phyloP scores from a whole-genome alignment of 2,113 vertebrate genomes.

The Nothocercus nigrocapillus region DNA sequence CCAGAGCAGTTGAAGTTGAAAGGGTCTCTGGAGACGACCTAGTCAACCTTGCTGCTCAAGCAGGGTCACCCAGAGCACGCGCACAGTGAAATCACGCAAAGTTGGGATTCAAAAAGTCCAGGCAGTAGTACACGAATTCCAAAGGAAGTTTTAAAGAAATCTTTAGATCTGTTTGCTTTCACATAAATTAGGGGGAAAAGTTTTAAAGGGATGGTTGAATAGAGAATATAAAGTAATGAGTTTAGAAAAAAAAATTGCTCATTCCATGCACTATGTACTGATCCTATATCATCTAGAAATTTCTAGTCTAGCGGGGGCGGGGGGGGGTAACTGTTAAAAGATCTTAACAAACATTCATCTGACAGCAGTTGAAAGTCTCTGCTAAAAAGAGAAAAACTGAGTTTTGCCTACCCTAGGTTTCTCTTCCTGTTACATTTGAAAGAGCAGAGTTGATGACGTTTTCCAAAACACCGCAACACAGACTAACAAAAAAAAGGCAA shows the following conservation, averaged over 20 bases:
- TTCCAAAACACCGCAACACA: background rate
- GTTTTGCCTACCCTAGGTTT: background rate
- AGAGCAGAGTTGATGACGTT: background rate
- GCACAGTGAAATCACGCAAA: background rate
- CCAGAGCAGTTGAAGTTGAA: no score
- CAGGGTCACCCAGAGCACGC: no score
- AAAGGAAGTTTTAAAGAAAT: background rate
- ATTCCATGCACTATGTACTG: background rate
- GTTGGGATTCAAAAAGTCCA: background rate
- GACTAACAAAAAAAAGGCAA: background rate
- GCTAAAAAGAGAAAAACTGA: background rate
- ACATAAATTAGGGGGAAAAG: background rate
- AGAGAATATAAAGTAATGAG: background rate
- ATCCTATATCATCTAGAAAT: background rate
- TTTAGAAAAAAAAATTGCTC: no score
- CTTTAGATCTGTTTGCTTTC: background rate
- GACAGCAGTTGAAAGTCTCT: background rate
- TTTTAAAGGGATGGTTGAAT: background rate
- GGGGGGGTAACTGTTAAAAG: background rate
- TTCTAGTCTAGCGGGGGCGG: background rate
- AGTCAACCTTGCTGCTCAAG: no score
- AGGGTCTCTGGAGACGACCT: no score
- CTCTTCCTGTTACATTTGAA: background rate
- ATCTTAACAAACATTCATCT: background rate
- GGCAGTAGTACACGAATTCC: background rate